Percentiles rank a stretch among this genome's conserved stretches.
These are phyloP conservation scores for Leucosticte australis DNA, from an alignment of 2,113 vertebrate genomes.

Conservation along the genomic window DNA sequence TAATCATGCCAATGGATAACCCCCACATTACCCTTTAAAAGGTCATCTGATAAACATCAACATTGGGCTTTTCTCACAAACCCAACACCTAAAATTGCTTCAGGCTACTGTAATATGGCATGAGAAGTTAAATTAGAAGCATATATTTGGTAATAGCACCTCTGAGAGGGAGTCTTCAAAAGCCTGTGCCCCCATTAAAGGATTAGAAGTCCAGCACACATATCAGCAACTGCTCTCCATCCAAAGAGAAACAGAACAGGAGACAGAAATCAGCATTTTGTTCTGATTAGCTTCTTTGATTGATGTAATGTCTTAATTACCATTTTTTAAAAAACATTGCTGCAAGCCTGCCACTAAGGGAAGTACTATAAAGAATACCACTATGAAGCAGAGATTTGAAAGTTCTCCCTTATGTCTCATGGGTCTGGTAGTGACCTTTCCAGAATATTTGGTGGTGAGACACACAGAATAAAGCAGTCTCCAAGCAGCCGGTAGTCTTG, in stretches of 20 bases:
- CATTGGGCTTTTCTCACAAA: conserved; percentile 82
- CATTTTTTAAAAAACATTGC: neutral
- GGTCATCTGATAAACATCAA: conserved; percentile 91
- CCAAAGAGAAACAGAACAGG: neutral
- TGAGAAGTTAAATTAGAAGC: conserved; percentile 81
- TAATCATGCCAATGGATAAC: conserved; percentile 79
- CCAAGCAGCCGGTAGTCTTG: conserved; percentile 72
- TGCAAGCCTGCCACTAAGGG: neutral
- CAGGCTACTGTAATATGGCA: conserved; percentile 62
- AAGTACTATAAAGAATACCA: neutral
- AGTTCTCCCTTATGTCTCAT: neutral
- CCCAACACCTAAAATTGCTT: conserved; percentile 70
- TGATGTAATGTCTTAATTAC: neutral
- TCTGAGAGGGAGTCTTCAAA: conserved; percentile 51
- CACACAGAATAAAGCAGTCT: conserved; percentile 71
- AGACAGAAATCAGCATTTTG: conserved; percentile 38
- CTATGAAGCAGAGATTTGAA: neutral
- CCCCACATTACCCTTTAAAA: conserved; percentile 79
- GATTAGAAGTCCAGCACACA: conserved; percentile 22
- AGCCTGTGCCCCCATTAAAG: conserved; percentile 18
- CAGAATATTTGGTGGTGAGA: conserved; percentile 61
- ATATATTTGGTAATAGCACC: conserved; percentile 76
- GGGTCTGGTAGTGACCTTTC: neutral
- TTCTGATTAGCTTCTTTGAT: conserved; percentile 20
- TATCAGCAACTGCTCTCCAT: neutral